A percentile compares a stretch with the other conserved stretches of the same genome.
Evolutionary conservation across 2,797 vertebrate genomes (phyloP).

Genomic region (Falco rusticolus): DNA sequence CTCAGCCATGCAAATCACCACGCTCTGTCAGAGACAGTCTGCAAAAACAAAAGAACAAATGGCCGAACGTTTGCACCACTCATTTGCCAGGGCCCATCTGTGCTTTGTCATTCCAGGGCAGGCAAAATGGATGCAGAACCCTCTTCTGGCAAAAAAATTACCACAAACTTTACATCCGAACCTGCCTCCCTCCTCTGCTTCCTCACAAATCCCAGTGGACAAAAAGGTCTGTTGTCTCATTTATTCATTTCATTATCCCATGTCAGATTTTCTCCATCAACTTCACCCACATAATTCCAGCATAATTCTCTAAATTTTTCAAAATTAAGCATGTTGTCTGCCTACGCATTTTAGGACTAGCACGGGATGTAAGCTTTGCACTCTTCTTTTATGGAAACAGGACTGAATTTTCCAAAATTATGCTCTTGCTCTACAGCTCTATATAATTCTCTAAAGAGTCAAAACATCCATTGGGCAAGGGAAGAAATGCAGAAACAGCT

Average conservation of each 20-base stretch:
- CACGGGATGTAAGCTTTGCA: neutral
- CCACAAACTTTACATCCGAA: neutral
- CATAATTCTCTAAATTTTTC: neutral
- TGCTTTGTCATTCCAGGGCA: neutral
- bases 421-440: neutral
- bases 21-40: neutral
- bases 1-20: neutral
- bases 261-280: neutral
- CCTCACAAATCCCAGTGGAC: neutral
- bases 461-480: neutral
- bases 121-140: neutral
- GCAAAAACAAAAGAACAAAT: conserved; percentile 24
- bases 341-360: neutral
- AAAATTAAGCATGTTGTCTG: neutral
- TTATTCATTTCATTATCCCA: neutral
- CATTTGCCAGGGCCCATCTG: neutral
- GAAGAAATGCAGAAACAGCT: neutral
- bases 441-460: neutral
- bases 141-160: neutral
- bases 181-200: neutral
- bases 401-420: neutral
- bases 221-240: neutral
- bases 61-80: neutral
- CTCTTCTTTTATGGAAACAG: neutral
- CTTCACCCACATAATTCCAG: conserved; percentile 28